phyloP scores from a whole-genome alignment of 2,113 vertebrate species.

The Sceloporus undulatus region DNA sequence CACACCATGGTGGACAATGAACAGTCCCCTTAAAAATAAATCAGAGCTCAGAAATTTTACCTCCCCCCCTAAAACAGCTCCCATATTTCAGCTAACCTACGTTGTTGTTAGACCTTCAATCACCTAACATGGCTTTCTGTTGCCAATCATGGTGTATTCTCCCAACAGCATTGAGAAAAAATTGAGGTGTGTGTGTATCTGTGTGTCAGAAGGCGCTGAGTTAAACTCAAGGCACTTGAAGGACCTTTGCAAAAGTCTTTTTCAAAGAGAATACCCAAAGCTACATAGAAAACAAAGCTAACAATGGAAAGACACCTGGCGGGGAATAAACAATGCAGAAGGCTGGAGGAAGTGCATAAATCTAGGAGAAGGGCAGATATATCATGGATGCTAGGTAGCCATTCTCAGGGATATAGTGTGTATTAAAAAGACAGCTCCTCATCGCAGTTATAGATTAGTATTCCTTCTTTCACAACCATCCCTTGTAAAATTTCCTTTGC shows the following conservation, averaged over 20 bases:
- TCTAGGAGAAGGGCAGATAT: neutral
- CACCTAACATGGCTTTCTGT: too few species aligned
- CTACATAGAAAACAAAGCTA: neutral
- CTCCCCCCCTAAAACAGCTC: too few species aligned
- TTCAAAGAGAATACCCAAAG: neutral
- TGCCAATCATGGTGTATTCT: too few species aligned
- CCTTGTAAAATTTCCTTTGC: neutral
- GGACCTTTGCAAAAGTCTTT: neutral
- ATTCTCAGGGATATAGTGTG: neutral
- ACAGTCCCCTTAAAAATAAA: too few species aligned
- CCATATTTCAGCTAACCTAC: too few species aligned
- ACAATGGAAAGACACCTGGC: neutral
- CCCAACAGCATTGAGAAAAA: too few species aligned
- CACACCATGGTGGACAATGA: too few species aligned
- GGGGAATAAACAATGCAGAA: neutral
- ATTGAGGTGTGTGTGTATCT: neutral
- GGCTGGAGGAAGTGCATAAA: neutral
- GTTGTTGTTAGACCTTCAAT: too few species aligned
- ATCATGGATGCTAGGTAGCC: neutral
- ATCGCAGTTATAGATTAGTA: neutral
- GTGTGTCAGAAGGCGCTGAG: neutral
- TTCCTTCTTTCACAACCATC: neutral
- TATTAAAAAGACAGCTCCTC: neutral
- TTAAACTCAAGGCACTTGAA: neutral
- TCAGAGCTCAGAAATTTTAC: too few species aligned